Evolutionary conservation across 2,888 invertebrate species (phyloP), one percentile per base, ranked within the genome.

Genomic region (Allygus modestus): DNA sequence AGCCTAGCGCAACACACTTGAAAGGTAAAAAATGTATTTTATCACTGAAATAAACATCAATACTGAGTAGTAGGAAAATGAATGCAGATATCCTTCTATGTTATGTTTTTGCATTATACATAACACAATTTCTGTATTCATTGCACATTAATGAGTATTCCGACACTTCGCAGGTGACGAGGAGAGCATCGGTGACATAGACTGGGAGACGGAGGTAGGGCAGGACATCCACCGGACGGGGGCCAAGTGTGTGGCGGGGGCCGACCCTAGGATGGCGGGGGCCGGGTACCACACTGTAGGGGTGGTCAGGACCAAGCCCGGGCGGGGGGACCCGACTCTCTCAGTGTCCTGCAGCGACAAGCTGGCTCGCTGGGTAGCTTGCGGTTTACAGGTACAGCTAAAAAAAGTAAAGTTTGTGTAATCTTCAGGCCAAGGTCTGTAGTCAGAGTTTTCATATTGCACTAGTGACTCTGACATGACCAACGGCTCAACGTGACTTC

Each of bases 341-440:
- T 97, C 97, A 12, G 94, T 98, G 88, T 97, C 97, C 0, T 99
- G 98, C 90, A 98, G 97, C 90, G 98, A 99, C 91, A 99, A 99
- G 92, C 91, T 99, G 17, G 94, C 97, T 1, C 94, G 95, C 88
- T 99, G 98, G 98, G 94, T 95, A 89, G 91, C 96, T 85, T 89
- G 97, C 43, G 98, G 98, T 0, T 89, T 97, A 33, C 98, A 97
- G 87, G 89, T 88, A 84, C 0, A 15, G 37, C 11, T 37, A 37
- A 84, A 23, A 15, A 33, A 28, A 15, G 37, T n/a, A n/a, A n/a
- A n/a, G n/a, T n/a, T n/a, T n/a, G n/a, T n/a, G n/a, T n/a, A n/a
- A n/a, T n/a, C n/a, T n/a, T n/a, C 41, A 26, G 20, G 33, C 1
- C 12, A 75, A 20, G 2, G 9, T 26, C 7, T 23, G 20, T 46